A percentile compares a stretch with the other conserved stretches of the same genome.
Conservation (phyloP, 2,113 vertebrate genomes). For the Sander lucioperca region DNA sequence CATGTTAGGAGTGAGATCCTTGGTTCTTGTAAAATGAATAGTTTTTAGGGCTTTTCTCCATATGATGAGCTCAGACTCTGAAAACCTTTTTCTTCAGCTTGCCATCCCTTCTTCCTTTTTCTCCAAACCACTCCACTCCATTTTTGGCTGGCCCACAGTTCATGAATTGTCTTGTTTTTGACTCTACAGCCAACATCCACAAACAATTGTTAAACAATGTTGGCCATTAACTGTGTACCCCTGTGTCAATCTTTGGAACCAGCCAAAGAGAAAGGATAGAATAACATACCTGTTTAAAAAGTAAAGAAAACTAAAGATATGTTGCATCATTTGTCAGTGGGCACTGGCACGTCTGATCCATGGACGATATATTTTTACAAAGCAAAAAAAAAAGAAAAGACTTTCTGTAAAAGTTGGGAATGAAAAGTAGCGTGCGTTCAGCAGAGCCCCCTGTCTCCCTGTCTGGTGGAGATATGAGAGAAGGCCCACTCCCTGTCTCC, state of each 20-base stretch:
- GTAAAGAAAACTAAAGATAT: background rate
- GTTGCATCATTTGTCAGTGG: conserved; percentile 11
- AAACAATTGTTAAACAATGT: conserved; percentile 17
- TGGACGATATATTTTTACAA: conserved; percentile 14
- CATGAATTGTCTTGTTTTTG: conserved; percentile 40
- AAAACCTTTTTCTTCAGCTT: conserved; percentile 37
- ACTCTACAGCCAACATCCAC: conserved; percentile 33
- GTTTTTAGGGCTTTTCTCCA: conserved; percentile 71
- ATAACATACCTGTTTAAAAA: conserved; percentile 27
- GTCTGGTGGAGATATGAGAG: conserved; percentile 87
- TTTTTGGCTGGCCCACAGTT: background rate
- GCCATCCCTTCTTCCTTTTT: conserved; percentile 18
- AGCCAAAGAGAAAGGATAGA: background rate
- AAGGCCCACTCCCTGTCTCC: conserved; percentile 85
- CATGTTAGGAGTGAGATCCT: conserved; percentile 70
- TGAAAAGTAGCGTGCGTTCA: conserved; percentile 39
- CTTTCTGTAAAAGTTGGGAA: conserved; percentile 15
- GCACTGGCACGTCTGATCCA: conserved; percentile 10
- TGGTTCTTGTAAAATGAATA: conserved; percentile 72
- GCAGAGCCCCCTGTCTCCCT: conserved; percentile 59
- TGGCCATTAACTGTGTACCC: background rate
- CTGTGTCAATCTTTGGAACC: conserved; percentile 2
- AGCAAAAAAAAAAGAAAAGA: conserved; percentile 6
- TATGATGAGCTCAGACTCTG: conserved; percentile 57
- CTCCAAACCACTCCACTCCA: conserved; percentile 25